Evolutionary conservation across 2,797 vertebrate species (phyloP).

Genomic region (Avahi laniger): DNA sequence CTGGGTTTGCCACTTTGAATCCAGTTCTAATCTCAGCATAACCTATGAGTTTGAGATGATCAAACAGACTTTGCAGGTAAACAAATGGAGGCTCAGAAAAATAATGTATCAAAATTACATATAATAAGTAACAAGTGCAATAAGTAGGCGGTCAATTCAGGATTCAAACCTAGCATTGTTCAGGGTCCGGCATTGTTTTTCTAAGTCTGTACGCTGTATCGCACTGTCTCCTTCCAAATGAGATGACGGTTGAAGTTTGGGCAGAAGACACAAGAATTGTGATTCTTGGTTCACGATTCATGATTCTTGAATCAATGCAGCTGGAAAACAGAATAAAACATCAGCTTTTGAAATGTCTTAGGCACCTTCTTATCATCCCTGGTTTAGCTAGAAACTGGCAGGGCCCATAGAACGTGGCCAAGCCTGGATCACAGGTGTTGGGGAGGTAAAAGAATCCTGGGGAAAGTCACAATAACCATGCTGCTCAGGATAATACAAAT

Average conservation of each 20-base stretch:
- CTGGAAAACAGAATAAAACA: not conserved
- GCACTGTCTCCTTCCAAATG: not conserved
- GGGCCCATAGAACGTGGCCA: not conserved
- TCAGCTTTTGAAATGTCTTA: not conserved
- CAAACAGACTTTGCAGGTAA: not conserved
- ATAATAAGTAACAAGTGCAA: not conserved
- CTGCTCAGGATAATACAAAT: not conserved
- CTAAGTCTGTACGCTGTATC: not conserved
- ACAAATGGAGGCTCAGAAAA: not conserved
- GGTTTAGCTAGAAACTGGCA: not conserved
- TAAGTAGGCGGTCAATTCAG: not conserved
- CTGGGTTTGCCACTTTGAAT: not conserved
- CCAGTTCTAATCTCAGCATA: not conserved
- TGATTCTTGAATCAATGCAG: not conserved
- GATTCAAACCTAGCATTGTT: not conserved
- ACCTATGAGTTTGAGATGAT: not conserved
- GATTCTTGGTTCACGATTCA: not conserved
- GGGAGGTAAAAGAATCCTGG: not conserved
- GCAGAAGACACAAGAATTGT: not conserved
- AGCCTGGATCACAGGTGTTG: not conserved
- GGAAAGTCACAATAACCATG: not conserved
- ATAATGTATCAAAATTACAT: not conserved
- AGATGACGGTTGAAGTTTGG: not conserved
- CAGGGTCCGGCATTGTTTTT: not conserved
- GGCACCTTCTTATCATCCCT: not conserved